Percentiles rank a stretch among this genome's conserved stretches.
Evolutionary conservation across 2,113 vertebrate species (phyloP).

Genomic region (Thoracochromis brauschi): DNA sequence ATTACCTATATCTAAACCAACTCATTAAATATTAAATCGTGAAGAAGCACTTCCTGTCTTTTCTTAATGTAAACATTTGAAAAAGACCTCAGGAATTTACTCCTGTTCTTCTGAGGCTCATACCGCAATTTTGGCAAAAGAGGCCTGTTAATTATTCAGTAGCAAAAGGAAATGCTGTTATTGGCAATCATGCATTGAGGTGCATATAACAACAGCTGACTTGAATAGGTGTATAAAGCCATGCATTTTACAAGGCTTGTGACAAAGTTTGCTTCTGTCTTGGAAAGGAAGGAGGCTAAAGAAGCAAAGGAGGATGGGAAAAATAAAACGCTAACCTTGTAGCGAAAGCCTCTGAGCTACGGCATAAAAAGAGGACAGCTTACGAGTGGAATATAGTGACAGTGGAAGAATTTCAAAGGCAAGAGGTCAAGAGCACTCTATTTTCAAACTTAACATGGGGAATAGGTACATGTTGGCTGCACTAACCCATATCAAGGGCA

Average conservation of each 20-base stretch:
- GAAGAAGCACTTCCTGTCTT: neutral
- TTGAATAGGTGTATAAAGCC: neutral
- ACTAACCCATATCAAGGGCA: conserved; percentile 58
- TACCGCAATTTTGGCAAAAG: neutral
- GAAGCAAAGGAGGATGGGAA: conserved; percentile 3
- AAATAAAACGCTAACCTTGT: conserved; percentile 35
- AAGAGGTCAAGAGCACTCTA: conserved; percentile 65
- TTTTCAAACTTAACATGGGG: conserved; percentile 61
- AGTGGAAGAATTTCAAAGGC: conserved; percentile 57
- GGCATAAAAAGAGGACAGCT: conserved; percentile 46
- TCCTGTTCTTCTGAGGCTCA: neutral
- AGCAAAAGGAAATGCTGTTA: neutral
- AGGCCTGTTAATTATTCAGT: conserved; percentile 42
- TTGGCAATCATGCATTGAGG: conserved; percentile 2
- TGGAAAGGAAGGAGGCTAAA: neutral
- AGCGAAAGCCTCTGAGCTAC: conserved; percentile 44
- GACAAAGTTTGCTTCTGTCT: neutral
- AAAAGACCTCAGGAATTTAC: neutral
- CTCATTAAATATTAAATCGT: neutral
- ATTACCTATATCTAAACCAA: neutral
- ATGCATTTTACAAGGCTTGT: neutral
- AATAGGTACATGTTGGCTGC: conserved; percentile 39
- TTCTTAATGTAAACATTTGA: conserved; percentile 8
- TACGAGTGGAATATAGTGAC: conserved; percentile 18
- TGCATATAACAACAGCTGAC: neutral